Percentiles rank a stretch among this genome's conserved stretches.
Conservation (phyloP, 2,888 invertebrate species). For the Itoplectis maculator region DNA sequence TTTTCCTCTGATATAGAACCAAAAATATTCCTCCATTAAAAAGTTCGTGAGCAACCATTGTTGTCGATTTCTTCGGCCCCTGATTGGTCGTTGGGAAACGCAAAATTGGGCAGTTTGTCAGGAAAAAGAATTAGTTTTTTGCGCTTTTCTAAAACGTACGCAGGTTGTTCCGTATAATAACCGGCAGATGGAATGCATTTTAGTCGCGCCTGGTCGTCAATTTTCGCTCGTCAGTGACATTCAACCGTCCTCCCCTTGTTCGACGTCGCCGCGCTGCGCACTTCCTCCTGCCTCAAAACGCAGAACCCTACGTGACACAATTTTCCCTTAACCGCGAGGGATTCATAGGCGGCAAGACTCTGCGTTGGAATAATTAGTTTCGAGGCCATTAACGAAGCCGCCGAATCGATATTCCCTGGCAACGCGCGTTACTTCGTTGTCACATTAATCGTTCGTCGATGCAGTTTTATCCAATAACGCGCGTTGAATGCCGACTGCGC, state of each 20-base stretch:
- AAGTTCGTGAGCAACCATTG: too few relatives aligned
- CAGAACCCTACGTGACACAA: conserved; percentile 1
- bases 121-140: too few relatives aligned
- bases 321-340: not conserved
- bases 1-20: too few relatives aligned
- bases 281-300: not conserved
- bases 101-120: too few relatives aligned
- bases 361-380: conserved; percentile 20
- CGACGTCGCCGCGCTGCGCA: not conserved
- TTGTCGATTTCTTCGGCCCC: too few relatives aligned
- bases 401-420: conserved; percentile 3
- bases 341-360: conserved; percentile 11
- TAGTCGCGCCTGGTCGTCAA: conserved; percentile 47
- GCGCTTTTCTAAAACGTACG: conserved; percentile 53
- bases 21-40: not conserved
- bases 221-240: conserved; percentile 26
- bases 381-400: conserved; percentile 16
- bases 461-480: not conserved
- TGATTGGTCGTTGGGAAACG: too few relatives aligned
- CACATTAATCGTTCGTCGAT: not conserved
- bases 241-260: conserved; percentile 1
- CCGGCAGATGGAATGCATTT: conserved; percentile 46
- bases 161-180: conserved; percentile 31
- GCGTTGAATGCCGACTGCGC: not conserved
- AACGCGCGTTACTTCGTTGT: not conserved